These are phyloP conservation scores for Chrysolina haemoptera DNA, from an alignment of 2,888 invertebrate genomes.

Conservation along the genomic window DNA sequence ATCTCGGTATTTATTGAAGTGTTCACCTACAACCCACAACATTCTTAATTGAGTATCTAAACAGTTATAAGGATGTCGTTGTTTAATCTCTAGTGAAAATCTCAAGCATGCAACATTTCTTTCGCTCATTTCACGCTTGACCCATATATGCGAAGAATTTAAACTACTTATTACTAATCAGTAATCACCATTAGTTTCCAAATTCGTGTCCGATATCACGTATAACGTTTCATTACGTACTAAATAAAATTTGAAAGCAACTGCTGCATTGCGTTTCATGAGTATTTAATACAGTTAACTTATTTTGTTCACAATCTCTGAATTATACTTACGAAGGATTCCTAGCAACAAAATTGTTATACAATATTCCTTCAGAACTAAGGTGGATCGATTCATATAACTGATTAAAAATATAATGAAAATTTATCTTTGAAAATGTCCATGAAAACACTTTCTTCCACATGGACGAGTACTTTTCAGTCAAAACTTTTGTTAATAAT, in stretches of 20 bases:
- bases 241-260: not conserved
- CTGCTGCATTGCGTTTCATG: too few relatives aligned
- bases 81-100: conserved; percentile 38
- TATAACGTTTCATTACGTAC: not conserved
- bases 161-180: conserved; percentile 23
- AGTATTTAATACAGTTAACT: not conserved
- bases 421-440: too few relatives aligned
- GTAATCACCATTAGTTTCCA: conserved; percentile 26
- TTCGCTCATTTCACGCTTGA: conserved; percentile 36
- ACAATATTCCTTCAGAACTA: too few relatives aligned
- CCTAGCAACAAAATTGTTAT: too few relatives aligned
- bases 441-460: too few relatives aligned
- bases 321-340: too few relatives aligned
- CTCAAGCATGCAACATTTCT: conserved; percentile 35
- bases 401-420: too few relatives aligned
- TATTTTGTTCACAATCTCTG: too few relatives aligned
- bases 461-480: too few relatives aligned
- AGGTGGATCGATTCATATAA: too few relatives aligned
- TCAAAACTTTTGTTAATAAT: too few relatives aligned
- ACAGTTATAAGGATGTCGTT: conserved; percentile 38
- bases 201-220: conserved; percentile 35
- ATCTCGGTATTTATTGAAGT: conserved; percentile 32
- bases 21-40: conserved; percentile 32
- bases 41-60: conserved; percentile 29
- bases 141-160: conserved; percentile 36